Evolutionary conservation across 37 sponge, comb jelly and placozoan genomes (phyloP).

Genomic region (Beroe ovata): DNA sequence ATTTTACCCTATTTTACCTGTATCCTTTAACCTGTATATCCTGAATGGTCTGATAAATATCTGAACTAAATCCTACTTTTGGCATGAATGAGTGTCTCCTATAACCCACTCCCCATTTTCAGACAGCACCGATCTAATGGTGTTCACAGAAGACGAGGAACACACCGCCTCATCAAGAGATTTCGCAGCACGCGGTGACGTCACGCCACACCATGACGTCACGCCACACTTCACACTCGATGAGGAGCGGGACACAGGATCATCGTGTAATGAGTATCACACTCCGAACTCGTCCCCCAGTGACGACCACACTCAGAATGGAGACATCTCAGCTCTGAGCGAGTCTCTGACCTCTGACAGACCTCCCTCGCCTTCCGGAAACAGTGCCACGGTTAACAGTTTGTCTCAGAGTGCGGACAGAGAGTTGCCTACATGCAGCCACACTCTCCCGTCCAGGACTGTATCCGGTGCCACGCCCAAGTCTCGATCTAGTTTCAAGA

Average conservation of each 20-base stretch:
- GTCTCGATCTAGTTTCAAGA: conserved; percentile 1
- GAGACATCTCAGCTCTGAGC: neutral
- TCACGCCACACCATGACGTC: neutral
- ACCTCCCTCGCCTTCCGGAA: neutral
- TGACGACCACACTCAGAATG: neutral
- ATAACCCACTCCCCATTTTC: too few relatives aligned
- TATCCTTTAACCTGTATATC: neutral
- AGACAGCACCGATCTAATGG: neutral
- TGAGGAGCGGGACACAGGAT: neutral
- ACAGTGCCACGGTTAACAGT: neutral
- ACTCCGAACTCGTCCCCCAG: neutral
- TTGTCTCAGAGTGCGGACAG: neutral
- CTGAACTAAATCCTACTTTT: too few relatives aligned
- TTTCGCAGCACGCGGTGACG: neutral
- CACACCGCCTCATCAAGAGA: neutral
- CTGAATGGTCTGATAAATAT: neutral
- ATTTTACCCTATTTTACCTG: neutral
- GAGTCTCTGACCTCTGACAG: neutral
- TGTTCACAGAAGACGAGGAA: neutral
- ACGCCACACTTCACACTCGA: neutral
- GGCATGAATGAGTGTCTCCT: too few relatives aligned
- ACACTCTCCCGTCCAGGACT: neutral
- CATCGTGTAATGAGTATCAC: neutral
- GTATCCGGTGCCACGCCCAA: neutral
- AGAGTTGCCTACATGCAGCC: neutral